These are phyloP conservation scores for Criorhina ranunculi DNA, from an alignment of 2,888 invertebrate species.

Conservation along the genomic window DNA sequence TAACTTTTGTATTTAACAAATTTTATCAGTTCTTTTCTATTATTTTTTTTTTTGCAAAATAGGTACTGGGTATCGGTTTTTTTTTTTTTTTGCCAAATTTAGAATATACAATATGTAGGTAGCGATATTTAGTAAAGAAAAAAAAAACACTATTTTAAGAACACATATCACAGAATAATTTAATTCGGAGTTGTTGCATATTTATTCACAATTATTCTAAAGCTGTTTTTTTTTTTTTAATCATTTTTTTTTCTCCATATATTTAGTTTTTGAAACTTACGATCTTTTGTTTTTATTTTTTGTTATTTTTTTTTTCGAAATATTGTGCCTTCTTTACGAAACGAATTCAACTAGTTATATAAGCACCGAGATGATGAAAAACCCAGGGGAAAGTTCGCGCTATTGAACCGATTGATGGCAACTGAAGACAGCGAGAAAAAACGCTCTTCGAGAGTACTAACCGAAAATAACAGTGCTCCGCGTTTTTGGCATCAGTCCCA, in stretches of 20 bases:
- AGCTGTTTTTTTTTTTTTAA: neutral
- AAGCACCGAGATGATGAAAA: conserved; percentile 74
- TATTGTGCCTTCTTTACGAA: conserved; percentile 70
- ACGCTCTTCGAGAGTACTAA: conserved; percentile 83
- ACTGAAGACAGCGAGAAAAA: conserved; percentile 84
- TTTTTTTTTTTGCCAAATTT: conserved; percentile 38
- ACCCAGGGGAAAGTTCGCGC: conserved; percentile 84
- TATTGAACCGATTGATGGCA: conserved; percentile 85
- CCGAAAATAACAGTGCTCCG: conserved; percentile 83
- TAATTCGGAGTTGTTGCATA: conserved; percentile 38
- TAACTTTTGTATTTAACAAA: conserved; percentile 11
- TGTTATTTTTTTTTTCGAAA: conserved; percentile 23
- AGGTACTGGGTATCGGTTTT: conserved; percentile 8
- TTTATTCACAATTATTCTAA: conserved; percentile 21
- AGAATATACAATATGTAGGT: conserved; percentile 19
- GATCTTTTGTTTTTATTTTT: conserved; percentile 39
- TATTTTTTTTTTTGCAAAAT: conserved; percentile 13
- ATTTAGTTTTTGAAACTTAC: conserved; percentile 65
- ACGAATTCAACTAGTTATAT: conserved; percentile 72
- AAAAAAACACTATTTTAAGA: conserved; percentile 58
- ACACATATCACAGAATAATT: conserved; percentile 62
- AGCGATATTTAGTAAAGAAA: neutral
- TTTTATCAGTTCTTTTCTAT: neutral
- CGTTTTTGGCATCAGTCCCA: conserved; percentile 85
- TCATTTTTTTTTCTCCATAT: conserved; percentile 19